Evolutionary conservation across 2,888 invertebrate genomes (phyloP).

Genomic region (Xiphydria camelus): DNA sequence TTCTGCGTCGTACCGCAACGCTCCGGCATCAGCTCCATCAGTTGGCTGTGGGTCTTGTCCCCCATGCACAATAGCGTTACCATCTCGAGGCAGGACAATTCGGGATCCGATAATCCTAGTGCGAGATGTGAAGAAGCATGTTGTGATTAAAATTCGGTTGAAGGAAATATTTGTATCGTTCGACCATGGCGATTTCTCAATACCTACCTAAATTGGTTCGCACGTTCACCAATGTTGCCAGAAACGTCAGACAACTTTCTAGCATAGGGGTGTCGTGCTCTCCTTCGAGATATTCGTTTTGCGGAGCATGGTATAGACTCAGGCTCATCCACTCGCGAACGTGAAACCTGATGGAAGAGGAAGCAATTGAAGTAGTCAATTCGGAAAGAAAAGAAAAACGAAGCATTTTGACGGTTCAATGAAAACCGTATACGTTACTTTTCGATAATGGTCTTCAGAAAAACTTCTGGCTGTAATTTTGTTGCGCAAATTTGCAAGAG

Average conservation of each 20-base stretch:
- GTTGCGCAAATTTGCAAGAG: conserved; percentile 92
- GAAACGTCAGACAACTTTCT: conserved; percentile 88
- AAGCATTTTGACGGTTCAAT: conserved; percentile 3
- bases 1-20: conserved; percentile 90
- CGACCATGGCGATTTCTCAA: too few species aligned
- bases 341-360: conserved; percentile 69
- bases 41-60: conserved; percentile 94
- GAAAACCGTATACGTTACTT: conserved; percentile 62
- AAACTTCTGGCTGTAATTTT: conserved; percentile 82
- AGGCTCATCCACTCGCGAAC: conserved; percentile 85
- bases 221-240: conserved; percentile 85
- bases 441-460: conserved; percentile 84
- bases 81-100: conserved; percentile 84
- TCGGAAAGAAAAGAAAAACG: not conserved
- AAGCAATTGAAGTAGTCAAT: not conserved
- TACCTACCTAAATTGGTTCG: conserved; percentile 81
- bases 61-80: conserved; percentile 89
- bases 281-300: conserved; percentile 66
- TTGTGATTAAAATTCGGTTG: too few species aligned
- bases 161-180: too few species aligned
- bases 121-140: too few species aligned
- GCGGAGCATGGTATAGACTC: conserved; percentile 69
- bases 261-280: conserved; percentile 90
- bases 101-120: conserved; percentile 66
- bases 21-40: conserved; percentile 95